Evolutionary conservation across 2,113 vertebrate species (phyloP).

Genomic region (Ranitomeya variabilis): DNA sequence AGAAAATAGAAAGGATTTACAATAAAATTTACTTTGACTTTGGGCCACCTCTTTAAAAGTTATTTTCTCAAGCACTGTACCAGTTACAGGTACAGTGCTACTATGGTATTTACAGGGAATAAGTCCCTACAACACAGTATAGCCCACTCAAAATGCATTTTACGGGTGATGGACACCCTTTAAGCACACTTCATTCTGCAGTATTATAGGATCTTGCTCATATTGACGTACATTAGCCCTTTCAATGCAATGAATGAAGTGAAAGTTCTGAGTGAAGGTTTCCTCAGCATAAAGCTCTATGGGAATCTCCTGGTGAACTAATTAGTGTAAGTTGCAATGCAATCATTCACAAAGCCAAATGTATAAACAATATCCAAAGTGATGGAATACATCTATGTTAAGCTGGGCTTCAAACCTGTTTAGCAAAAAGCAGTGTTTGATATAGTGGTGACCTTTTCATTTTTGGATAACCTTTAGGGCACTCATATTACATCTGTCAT

Average conservation of each 20-base stretch:
- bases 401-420: neutral
- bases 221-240: neutral
- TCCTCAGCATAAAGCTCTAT: neutral
- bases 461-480: neutral
- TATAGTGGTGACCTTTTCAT: conserved; percentile 14
- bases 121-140: too few relatives aligned
- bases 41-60: too few relatives aligned
- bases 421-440: conserved; percentile 6
- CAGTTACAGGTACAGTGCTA: too few relatives aligned
- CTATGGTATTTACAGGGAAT: too few relatives aligned
- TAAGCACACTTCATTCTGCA: too few relatives aligned
- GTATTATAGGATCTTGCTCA: too few relatives aligned
- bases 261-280: neutral
- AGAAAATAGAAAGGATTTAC: too few relatives aligned
- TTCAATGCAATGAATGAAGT: neutral
- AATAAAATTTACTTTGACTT: too few relatives aligned
- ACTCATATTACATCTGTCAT: neutral
- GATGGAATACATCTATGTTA: conserved; percentile 12
- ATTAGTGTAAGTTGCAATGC: conserved; percentile 28
- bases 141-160: too few relatives aligned
- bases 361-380: conserved; percentile 26
- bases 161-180: neutral
- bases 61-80: too few relatives aligned
- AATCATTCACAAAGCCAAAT: conserved; percentile 28
- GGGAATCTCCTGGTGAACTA: neutral